A percentile compares a stretch with the other conserved stretches of the same genome.
Evolutionary conservation across 2,113 vertebrate genomes (phyloP).

Genomic region (Halcyon senegalensis): DNA sequence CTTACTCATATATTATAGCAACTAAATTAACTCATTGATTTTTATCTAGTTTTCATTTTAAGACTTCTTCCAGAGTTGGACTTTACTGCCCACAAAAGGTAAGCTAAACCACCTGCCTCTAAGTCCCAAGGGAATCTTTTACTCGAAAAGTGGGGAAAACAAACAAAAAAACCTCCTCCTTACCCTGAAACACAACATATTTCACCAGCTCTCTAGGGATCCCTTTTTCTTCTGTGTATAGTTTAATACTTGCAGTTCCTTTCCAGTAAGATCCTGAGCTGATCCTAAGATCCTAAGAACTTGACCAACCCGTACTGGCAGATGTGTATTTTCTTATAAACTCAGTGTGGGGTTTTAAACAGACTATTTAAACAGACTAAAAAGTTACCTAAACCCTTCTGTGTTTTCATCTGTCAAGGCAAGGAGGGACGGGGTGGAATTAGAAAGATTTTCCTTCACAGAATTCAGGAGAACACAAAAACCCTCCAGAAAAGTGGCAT

Average conservation of each 20-base stretch:
- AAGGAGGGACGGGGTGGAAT: fast-evolving
- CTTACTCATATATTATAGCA: neutral
- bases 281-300: neutral
- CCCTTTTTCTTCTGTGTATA: neutral
- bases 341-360: neutral
- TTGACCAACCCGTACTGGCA: neutral
- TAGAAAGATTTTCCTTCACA: neutral
- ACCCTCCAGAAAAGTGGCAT: neutral
- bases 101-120: neutral
- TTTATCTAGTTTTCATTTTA: neutral
- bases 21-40: neutral
- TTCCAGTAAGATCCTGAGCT: neutral
- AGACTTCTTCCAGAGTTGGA: neutral
- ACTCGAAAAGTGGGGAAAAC: neutral
- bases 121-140: neutral
- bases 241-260: neutral
- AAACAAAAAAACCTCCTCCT: neutral
- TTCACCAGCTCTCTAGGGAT: neutral
- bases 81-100: neutral
- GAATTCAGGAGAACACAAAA: neutral
- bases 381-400: neutral
- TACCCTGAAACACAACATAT: neutral
- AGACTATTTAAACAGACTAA: neutral
- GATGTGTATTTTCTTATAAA: neutral
- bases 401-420: neutral